Percentiles rank a stretch among this genome's conserved stretches.
These are phyloP conservation scores for Poeciliopsis turneri DNA, from an alignment of 2,797 vertebrate species.

Conservation along the genomic window DNA sequence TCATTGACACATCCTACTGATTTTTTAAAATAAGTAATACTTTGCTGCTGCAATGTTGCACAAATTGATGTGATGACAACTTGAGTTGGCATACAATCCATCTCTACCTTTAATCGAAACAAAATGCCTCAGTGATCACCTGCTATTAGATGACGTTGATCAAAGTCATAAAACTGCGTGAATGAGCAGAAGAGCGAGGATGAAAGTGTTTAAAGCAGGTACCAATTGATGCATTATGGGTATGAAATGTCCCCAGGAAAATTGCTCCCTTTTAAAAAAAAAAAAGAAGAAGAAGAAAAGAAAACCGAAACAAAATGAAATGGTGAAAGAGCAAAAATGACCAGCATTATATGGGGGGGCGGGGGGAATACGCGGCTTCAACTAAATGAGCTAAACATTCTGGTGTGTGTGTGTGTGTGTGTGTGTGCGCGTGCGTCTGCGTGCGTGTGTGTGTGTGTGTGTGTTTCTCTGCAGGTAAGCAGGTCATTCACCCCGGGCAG, in stretches of 20 bases:
- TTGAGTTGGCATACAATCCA: not conserved
- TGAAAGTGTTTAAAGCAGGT: not conserved
- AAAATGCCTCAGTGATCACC: not conserved
- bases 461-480: slow-evolving; percentile 87
- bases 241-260: not conserved
- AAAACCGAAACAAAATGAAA: not conserved
- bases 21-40: not conserved
- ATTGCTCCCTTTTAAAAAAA: not conserved
- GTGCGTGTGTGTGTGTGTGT: slow-evolving; percentile 6
- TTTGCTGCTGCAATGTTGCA: not conserved
- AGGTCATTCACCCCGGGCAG: slow-evolving; percentile 98
- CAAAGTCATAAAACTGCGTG: not conserved
- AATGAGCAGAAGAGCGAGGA: not conserved
- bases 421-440: slow-evolving; percentile 3
- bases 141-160: not conserved
- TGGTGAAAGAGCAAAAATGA: not conserved
- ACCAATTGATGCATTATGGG: not conserved
- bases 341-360: not conserved
- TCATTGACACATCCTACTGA: not conserved
- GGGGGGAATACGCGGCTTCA: not conserved
- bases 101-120: not conserved
- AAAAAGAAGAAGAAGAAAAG: not conserved
- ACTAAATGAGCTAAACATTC: not conserved
- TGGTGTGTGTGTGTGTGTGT: slow-evolving; percentile 8
- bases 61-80: not conserved